These are phyloP conservation scores for Orchesella cincta DNA, from an alignment of 1,140 invertebrate genomes.

Conservation along the genomic window DNA sequence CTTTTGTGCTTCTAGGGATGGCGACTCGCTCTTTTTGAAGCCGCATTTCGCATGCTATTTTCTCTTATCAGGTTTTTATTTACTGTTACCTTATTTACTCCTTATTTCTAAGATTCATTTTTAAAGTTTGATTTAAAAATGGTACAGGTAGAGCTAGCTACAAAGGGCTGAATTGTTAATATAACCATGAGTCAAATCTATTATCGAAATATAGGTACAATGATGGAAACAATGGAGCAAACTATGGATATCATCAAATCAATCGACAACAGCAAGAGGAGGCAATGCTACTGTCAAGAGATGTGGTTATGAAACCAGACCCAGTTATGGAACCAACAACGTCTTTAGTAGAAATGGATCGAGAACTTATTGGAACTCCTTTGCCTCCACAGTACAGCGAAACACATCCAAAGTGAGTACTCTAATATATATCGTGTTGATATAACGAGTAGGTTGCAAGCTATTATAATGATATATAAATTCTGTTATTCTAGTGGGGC, in stretches of 20 bases:
- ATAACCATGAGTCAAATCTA: neutral
- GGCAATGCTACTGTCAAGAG: neutral
- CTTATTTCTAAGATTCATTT: too few species aligned
- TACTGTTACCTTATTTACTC: neutral
- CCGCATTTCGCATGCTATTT: constrained; percentile 44
- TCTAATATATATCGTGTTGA: too few species aligned
- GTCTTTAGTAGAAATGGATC: neutral
- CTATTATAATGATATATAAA: neutral
- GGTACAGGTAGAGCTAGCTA: too few species aligned
- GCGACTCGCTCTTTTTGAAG: constrained; percentile 49
- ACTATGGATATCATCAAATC: constrained; percentile 9
- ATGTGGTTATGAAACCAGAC: constrained; percentile 12
- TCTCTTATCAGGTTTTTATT: constrained; percentile 46
- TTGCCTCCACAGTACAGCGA: constrained; percentile 48
- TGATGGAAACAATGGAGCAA: neutral
- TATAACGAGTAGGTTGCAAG: neutral
- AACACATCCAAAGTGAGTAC: constrained; percentile 50
- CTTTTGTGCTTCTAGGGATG: constrained; percentile 46
- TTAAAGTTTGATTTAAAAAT: too few species aligned
- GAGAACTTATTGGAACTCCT: constrained; percentile 34
- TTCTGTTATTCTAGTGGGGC: constrained; percentile 43
- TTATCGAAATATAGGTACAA: neutral
- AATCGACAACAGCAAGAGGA: constrained; percentile 3
- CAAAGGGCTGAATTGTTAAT: too few species aligned
- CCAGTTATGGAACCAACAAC: neutral